Evolutionary conservation across 2,113 vertebrate species (phyloP).

Genomic region (Ptilonorhynchus violaceus): DNA sequence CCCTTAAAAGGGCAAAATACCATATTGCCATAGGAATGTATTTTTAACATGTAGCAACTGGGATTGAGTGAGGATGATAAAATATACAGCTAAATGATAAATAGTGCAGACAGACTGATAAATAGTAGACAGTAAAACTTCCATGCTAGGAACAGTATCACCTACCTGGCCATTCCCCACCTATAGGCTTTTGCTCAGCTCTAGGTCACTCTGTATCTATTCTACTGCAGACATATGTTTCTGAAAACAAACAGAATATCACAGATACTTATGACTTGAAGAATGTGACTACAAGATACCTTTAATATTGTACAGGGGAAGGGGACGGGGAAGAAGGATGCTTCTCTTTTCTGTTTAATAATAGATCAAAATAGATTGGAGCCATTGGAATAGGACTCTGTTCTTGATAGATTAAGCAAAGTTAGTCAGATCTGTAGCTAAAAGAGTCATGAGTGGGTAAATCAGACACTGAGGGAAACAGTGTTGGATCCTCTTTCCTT

Average conservation of each 20-base stretch:
- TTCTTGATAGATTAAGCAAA: background rate
- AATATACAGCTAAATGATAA: background rate
- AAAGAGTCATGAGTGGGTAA: background rate
- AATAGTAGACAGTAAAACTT: background rate
- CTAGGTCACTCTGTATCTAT: background rate
- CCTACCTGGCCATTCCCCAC: background rate
- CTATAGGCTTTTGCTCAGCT: background rate
- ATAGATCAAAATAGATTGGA: background rate
- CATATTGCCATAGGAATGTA: background rate
- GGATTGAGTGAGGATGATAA: background rate
- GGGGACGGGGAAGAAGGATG: background rate
- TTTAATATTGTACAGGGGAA: background rate
- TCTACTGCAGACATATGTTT: background rate
- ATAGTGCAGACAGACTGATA: background rate
- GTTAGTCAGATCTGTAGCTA: background rate
- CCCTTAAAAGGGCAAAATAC: background rate
- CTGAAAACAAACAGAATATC: background rate
- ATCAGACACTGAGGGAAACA: background rate
- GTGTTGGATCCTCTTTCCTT: background rate
- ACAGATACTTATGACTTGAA: background rate
- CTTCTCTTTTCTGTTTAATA: background rate
- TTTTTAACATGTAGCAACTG: background rate
- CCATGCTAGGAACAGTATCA: background rate
- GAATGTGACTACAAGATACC: background rate
- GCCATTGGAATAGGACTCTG: background rate